Base-by-base conservation (phyloP, 2,888 invertebrate genomes). In the Lasioglossum lativentre region DNA sequence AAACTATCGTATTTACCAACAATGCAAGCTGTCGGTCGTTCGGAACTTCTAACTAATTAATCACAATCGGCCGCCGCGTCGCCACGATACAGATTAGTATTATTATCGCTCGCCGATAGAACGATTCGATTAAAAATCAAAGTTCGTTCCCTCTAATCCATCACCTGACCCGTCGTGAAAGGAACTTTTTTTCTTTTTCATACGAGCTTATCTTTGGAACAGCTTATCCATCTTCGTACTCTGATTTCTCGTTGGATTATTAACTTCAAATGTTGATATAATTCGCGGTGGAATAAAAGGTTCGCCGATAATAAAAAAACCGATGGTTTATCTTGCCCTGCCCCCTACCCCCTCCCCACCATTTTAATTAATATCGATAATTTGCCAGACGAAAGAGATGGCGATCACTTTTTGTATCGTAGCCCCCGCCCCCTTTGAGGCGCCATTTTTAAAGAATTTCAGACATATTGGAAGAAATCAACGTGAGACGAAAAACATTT, bases 211-310 rank as follows among this genome's bases (percentile, higher is more conserved):
- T 80, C 70, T 68, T 19, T 6, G 23, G 10, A 30, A 30, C n/a
- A 40, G 30, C 52, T 34, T 45, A 56, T 75, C 75, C 47, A 70
- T 75, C 76, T 30, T 19, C 30, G 73, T 30, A 77, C 47, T 77
- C 77, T 82, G 83, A 77, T 82, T 83, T 77, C 47, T 12, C 47
- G 38, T 74, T 56, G 72, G 73, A 82, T 82, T 56, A 74, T 34
- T 47, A 73, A n/a, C 73, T 73, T 73, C 74, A 56, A 23, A 73
- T 73, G 30, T 59, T 38, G 47, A 68, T 72, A 59, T 14, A 56
- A 40, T 76, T 47, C 40, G 0, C 19, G 10, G 30, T 47, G 8
- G 30, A 77, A 45, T 14, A 5, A 73, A 56, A 56, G 23, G 14
- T 66, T 47, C 4, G 47, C 63, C 38, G 71, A 80, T 72, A 75